Evolutionary conservation across 2,113 vertebrate species (phyloP).

Genomic region (Pangasianodon gigas): DNA sequence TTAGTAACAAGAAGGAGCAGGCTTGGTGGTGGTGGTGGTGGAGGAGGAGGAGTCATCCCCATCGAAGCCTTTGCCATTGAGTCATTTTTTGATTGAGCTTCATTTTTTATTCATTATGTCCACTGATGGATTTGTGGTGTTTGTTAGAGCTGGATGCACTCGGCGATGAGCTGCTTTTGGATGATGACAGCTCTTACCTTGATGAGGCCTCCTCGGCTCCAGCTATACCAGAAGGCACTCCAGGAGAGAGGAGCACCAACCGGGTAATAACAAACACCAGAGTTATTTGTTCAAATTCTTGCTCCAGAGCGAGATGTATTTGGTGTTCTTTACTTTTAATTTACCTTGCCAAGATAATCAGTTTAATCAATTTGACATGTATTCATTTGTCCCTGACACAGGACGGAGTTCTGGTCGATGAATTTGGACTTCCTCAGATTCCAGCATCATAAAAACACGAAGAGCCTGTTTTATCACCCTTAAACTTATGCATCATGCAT

Average conservation of each 20-base stretch:
- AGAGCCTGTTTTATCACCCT: not conserved
- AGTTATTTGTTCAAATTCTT: not conserved
- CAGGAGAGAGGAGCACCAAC: constrained; percentile 82
- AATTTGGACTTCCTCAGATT: constrained; percentile 97
- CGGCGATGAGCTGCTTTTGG: constrained; percentile 91
- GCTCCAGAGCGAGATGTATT: not conserved
- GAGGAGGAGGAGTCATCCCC: too few species aligned
- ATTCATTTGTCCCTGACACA: constrained; percentile 60
- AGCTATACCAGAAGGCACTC: constrained; percentile 89
- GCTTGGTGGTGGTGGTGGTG: not conserved
- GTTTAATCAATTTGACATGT: not conserved
- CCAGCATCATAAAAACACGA: constrained; percentile 82
- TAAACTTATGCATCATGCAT: not conserved
- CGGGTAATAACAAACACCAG: constrained; percentile 74
- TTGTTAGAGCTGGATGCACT: constrained; percentile 88
- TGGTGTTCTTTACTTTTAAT: not conserved
- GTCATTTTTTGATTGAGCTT: not conserved
- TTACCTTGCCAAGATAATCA: not conserved
- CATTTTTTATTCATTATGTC: not conserved
- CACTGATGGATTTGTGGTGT: not conserved
- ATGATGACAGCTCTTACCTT: constrained; percentile 94
- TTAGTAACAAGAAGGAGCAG: not conserved
- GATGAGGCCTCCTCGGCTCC: constrained; percentile 91
- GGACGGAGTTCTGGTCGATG: constrained; percentile 96
- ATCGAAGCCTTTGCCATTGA: not conserved